Conservation (phyloP, 2,113 vertebrate species). For the Notiomystis cincta region DNA sequence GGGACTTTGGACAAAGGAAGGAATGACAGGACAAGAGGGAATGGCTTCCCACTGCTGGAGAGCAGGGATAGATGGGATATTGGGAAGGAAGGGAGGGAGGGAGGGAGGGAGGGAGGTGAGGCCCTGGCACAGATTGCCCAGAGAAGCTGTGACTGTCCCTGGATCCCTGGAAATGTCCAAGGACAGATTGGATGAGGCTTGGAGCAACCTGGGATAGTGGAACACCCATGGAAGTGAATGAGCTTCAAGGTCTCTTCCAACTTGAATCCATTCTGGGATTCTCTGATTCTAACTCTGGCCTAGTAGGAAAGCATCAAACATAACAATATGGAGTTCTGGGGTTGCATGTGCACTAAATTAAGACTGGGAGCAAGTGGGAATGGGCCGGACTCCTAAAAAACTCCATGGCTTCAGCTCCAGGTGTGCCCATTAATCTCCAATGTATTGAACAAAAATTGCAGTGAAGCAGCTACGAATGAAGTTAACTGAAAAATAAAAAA, state of each 20-base stretch:
- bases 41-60: background rate
- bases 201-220: rapidly evolving
- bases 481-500: background rate
- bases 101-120: rapidly evolving
- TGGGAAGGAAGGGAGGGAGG: no score
- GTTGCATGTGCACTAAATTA: background rate
- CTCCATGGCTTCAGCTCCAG: background rate
- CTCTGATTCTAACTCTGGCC: background rate
- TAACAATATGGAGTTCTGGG: rapidly evolving
- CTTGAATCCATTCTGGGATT: no score
- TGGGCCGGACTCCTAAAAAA: background rate
- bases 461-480: rapidly evolving
- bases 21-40: no score
- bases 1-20: background rate
- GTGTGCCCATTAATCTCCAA: background rate
- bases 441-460: background rate
- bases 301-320: background rate
- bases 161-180: background rate
- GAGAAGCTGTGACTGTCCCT: background rate
- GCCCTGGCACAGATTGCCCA: background rate
- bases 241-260: background rate
- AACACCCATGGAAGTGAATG: background rate
- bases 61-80: rapidly evolving
- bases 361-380: background rate
- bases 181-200: rapidly evolving